These are phyloP conservation scores for Synaphobranchus kaupii DNA, from an alignment of 2,797 vertebrate genomes.

Conservation along the genomic window DNA sequence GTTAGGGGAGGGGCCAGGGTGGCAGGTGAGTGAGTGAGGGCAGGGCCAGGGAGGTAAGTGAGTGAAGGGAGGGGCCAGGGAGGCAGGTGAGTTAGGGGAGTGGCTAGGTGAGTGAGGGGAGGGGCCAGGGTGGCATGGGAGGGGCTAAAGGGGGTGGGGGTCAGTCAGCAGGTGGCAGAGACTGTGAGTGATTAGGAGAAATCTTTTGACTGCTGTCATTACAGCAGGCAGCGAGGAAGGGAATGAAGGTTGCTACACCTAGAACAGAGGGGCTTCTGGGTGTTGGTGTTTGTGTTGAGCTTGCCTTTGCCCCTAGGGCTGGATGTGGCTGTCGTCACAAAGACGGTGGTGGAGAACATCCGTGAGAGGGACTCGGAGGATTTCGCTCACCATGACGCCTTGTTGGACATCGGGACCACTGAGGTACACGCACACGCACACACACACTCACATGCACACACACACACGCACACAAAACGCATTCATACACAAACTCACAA, in stretches of 20 bases:
- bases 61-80: conserved; percentile 36
- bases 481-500: background rate
- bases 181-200: background rate
- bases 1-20: background rate
- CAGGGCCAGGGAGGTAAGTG: conserved; percentile 87
- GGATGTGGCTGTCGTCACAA: conserved; percentile 89
- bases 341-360: conserved; percentile 92
- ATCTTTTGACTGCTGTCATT: background rate
- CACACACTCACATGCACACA: background rate
- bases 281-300: conserved; percentile 10
- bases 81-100: background rate
- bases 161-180: background rate
- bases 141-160: background rate
- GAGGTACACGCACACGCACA: conserved; percentile 68
- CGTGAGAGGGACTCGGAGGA: conserved; percentile 81
- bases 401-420: conserved; percentile 81
- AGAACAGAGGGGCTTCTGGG: background rate
- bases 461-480: background rate
- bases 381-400: conserved; percentile 84
- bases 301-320: conserved; percentile 71
- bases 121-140: background rate
- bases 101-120: background rate
- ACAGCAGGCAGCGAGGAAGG: background rate
- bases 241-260: background rate
- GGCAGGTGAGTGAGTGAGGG: too few species aligned